phyloP scores from a whole-genome alignment of 2,888 invertebrate genomes.

The Leucoptera coffeella region DNA sequence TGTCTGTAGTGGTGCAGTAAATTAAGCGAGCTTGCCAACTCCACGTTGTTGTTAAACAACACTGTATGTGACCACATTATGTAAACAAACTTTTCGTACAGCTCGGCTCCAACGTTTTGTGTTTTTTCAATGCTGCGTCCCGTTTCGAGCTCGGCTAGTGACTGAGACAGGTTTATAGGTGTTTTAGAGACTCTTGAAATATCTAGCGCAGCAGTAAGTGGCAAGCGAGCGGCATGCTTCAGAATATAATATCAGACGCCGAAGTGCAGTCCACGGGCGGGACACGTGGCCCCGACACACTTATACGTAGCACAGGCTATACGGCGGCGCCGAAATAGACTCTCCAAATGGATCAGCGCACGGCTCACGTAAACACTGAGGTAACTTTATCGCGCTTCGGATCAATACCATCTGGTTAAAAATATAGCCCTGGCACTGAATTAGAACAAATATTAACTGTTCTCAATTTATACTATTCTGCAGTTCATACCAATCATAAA shows the following conservation, averaged over 20 bases:
- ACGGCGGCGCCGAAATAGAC: slow-evolving; percentile 45
- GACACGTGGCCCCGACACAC: too few species aligned
- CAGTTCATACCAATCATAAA: too few species aligned
- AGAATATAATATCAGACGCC: slow-evolving; percentile 48
- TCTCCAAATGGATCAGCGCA: slow-evolving; percentile 20
- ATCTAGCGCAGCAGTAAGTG: slow-evolving; percentile 45
- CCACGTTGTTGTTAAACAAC: too few species aligned
- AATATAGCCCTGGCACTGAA: too few species aligned
- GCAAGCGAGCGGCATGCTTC: slow-evolving; percentile 45
- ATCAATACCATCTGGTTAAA: too few species aligned
- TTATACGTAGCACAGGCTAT: slow-evolving; percentile 24
- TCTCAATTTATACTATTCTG: too few species aligned
- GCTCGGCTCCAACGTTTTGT: too few species aligned
- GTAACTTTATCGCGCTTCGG: slow-evolving; percentile 27
- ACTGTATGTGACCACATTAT: too few species aligned
- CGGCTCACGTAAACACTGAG: slow-evolving; percentile 35
- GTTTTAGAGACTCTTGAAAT: slow-evolving; percentile 47
- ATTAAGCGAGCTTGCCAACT: too few species aligned
- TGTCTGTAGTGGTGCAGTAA: too few species aligned
- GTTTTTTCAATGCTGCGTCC: slow-evolving; percentile 37
- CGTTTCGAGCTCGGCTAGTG: slow-evolving; percentile 33
- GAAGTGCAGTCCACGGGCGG: background rate
- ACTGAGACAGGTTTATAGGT: slow-evolving; percentile 32
- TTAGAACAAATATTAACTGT: too few species aligned
- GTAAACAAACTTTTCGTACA: too few species aligned